Percentiles rank a stretch among this genome's conserved stretches.
Conservation (phyloP, 2,797 vertebrate species). For the Pangasius djambal region DNA sequence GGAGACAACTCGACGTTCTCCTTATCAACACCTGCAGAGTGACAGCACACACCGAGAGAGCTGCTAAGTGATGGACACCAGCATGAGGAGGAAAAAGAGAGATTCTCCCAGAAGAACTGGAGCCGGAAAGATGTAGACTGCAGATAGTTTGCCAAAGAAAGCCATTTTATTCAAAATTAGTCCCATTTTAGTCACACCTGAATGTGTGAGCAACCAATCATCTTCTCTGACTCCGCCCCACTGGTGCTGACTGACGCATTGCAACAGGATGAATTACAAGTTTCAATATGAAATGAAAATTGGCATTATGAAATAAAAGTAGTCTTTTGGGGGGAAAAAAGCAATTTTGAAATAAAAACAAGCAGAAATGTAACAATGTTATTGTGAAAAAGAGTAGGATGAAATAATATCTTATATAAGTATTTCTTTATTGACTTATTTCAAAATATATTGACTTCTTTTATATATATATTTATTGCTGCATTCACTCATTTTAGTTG, state of each 20-base stretch:
- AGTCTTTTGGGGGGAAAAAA: no score
- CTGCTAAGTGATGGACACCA: neutral
- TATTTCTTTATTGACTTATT: neutral
- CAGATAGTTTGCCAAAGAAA: neutral
- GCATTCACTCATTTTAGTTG: neutral
- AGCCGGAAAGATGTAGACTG: neutral
- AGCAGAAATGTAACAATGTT: neutral
- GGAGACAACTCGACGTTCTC: slow-evolving; percentile 97
- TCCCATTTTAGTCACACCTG: neutral
- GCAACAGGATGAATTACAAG: neutral
- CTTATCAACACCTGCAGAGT: slow-evolving; percentile 88
- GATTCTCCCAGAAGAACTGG: neutral
- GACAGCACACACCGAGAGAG: neutral
- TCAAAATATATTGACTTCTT: neutral
- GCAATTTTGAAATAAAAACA: neutral
- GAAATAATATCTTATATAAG: neutral
- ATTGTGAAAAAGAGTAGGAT: neutral
- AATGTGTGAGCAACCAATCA: neutral
- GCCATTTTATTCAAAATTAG: neutral
- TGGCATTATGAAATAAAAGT: neutral
- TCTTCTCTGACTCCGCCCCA: neutral
- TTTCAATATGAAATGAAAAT: neutral
- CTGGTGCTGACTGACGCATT: neutral
- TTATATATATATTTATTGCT: neutral
- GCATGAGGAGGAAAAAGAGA: neutral